Conservation (phyloP, 2,888 invertebrate genomes). For the Luperina nickerlii region DNA sequence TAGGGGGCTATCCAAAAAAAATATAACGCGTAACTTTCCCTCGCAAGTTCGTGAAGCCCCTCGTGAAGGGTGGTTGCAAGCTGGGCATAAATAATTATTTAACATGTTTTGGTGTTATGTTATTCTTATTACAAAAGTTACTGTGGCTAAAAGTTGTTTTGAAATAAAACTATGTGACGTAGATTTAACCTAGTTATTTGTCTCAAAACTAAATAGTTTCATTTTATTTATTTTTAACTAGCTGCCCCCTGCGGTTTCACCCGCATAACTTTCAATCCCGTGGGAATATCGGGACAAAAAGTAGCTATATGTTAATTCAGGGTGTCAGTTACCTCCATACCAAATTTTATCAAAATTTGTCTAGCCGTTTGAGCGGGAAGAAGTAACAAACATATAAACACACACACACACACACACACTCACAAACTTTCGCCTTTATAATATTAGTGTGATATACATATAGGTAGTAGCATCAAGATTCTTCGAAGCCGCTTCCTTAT, state of each 20-base stretch:
- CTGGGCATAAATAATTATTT: conserved; percentile 2
- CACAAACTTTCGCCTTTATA: too few relatives aligned
- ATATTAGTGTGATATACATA: too few relatives aligned
- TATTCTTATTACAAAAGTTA: background rate
- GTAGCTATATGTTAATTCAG: too few relatives aligned
- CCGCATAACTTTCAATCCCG: too few relatives aligned
- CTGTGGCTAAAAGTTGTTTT: background rate
- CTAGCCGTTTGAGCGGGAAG: too few relatives aligned
- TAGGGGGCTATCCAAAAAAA: background rate
- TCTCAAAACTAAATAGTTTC: background rate
- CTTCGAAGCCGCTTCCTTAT: background rate
- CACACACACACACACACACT: too few relatives aligned
- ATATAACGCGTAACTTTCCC: conserved; percentile 17
- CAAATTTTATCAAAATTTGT: too few relatives aligned
- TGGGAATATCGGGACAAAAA: too few relatives aligned
- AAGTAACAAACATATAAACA: too few relatives aligned
- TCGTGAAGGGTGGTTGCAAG: conserved; percentile 18
- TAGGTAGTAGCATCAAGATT: too few relatives aligned
- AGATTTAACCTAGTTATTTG: background rate
- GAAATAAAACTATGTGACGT: background rate
- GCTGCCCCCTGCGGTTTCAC: too few relatives aligned
- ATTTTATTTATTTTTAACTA: background rate
- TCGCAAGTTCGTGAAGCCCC: background rate
- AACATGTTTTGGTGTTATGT: background rate
- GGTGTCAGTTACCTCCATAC: too few relatives aligned